phyloP scores from a whole-genome alignment of 2,888 invertebrate species.

The Mystacides longicornis region DNA sequence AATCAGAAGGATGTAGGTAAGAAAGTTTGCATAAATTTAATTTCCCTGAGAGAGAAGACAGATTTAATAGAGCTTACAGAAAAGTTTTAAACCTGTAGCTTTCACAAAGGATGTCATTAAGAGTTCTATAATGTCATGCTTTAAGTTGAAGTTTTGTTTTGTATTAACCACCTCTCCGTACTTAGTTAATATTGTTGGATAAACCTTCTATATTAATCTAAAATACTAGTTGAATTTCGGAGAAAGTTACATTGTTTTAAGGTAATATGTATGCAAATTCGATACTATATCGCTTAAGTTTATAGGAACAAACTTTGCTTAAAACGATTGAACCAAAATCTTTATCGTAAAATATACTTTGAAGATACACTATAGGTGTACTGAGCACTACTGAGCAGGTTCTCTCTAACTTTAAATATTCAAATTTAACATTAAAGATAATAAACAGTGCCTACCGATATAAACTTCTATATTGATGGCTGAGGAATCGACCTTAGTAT shows the following conservation, averaged over 20 bases:
- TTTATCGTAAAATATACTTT: background rate
- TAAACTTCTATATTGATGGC: too few relatives aligned
- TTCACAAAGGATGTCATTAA: background rate
- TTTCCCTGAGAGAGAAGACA: background rate
- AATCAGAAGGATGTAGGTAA: too few relatives aligned
- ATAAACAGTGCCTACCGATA: too few relatives aligned
- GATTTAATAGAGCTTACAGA: background rate
- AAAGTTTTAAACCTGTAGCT: slow-evolving; percentile 1
- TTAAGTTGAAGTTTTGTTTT: slow-evolving; percentile 1
- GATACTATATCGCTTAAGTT: background rate
- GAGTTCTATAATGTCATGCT: background rate
- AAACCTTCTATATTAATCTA: background rate
- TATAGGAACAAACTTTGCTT: background rate
- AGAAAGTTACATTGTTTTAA: slow-evolving; percentile 2
- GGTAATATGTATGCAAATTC: slow-evolving; percentile 2
- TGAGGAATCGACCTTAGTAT: too few relatives aligned
- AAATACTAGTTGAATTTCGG: background rate
- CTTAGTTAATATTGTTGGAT: background rate
- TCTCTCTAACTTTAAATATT: too few relatives aligned
- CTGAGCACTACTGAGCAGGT: too few relatives aligned
- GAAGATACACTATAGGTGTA: too few relatives aligned
- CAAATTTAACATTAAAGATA: too few relatives aligned
- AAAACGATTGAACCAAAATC: slow-evolving; percentile 1
- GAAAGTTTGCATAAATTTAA: background rate
- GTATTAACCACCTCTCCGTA: background rate